These are phyloP conservation scores for Drosophila ercepeae DNA, from an alignment of 1,140 invertebrate genomes.

Conservation along the genomic window DNA sequence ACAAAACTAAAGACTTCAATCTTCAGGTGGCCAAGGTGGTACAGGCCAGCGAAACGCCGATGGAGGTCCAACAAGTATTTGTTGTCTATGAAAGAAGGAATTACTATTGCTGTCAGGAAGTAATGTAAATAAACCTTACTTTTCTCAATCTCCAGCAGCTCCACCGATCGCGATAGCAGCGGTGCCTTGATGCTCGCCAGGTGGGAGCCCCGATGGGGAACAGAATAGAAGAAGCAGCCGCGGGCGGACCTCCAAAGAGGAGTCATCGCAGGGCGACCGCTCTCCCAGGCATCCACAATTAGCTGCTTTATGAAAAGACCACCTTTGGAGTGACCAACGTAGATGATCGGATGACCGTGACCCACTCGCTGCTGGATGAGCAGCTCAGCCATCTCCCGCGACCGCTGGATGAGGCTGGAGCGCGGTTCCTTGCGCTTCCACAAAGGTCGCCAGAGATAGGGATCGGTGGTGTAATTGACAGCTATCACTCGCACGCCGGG, in stretches of 20 bases:
- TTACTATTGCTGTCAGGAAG: background rate
- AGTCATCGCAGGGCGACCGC: constrained; percentile 65
- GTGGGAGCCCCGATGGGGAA: constrained; percentile 89
- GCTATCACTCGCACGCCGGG: constrained; percentile 88
- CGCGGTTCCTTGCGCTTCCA: constrained; percentile 87
- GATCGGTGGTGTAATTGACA: constrained; percentile 89
- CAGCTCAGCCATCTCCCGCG: constrained; percentile 88
- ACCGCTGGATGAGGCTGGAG: constrained; percentile 86
- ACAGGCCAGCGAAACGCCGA: constrained; percentile 84
- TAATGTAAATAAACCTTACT: constrained; percentile 83
- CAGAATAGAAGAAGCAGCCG: constrained; percentile 89
- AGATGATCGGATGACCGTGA: constrained; percentile 86
- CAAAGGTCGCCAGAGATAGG: constrained; percentile 88
- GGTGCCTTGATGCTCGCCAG: constrained; percentile 88
- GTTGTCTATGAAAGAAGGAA: constrained; percentile 85
- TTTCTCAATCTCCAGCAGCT: constrained; percentile 86
- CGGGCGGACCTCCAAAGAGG: constrained; percentile 85
- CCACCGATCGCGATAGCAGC: constrained; percentile 86
- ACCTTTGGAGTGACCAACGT: constrained; percentile 90
- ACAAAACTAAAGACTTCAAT: constrained; percentile 88
- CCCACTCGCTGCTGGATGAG: constrained; percentile 86
- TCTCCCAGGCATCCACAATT: constrained; percentile 86
- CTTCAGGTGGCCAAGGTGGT: constrained; percentile 83
- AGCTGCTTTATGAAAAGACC: constrained; percentile 90
- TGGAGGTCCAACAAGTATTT: constrained; percentile 87